Percentiles rank a stretch among this genome's conserved stretches.
phyloP scores from a whole-genome alignment of 2,888 invertebrate genomes.

The Deilephila elpenor region DNA sequence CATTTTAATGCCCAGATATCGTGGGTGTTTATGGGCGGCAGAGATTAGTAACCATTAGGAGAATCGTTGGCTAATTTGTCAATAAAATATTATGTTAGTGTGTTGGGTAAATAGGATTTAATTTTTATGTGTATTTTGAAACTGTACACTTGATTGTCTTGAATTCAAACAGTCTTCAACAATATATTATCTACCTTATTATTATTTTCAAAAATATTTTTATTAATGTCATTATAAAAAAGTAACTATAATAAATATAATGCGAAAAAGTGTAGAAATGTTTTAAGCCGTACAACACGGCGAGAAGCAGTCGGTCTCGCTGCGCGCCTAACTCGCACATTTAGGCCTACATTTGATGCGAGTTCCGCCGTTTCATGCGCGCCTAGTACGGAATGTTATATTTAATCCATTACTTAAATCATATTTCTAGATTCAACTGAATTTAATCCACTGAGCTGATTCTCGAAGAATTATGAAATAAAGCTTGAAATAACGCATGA shows the following conservation, averaged over 20 bases:
- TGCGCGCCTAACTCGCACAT: slow-evolving; percentile 36
- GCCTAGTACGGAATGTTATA: slow-evolving; percentile 53
- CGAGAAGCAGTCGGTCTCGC: slow-evolving; percentile 24
- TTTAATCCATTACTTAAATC: slow-evolving; percentile 32
- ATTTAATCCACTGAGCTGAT: neutral
- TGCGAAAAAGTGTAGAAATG: neutral
- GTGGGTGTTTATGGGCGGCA: too few species aligned
- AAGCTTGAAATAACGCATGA: neutral
- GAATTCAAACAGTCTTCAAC: too few species aligned
- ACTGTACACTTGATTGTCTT: too few species aligned
- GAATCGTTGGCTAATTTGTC: too few species aligned
- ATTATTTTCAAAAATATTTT: too few species aligned
- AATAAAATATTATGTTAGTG: too few species aligned
- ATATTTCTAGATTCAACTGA: neutral
- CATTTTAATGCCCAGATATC: too few species aligned
- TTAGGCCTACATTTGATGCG: slow-evolving; percentile 49
- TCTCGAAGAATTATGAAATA: neutral
- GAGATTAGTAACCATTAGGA: too few species aligned
- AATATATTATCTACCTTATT: too few species aligned
- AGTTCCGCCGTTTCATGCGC: slow-evolving; percentile 46
- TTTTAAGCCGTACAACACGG: neutral
- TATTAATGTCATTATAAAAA: neutral
- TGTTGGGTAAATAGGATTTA: too few species aligned
- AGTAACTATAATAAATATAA: neutral
- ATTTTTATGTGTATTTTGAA: too few species aligned